Percentiles rank a stretch among this genome's conserved stretches.
Evolutionary conservation across 2,888 invertebrate genomes (phyloP).

Genomic region (Opisthograptis luteolata): DNA sequence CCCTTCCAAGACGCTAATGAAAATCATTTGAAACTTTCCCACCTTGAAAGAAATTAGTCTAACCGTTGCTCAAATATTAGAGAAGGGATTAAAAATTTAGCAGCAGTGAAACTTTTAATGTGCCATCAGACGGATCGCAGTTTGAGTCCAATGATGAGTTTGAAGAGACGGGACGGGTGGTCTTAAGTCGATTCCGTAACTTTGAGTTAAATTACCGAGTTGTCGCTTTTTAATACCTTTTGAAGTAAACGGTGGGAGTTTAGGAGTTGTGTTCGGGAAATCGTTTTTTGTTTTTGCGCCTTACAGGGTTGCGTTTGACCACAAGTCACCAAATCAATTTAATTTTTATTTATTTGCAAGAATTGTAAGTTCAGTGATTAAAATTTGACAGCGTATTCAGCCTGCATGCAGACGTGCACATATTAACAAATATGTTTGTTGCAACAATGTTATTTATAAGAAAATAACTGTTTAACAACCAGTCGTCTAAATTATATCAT

Average conservation of each 20-base stretch:
- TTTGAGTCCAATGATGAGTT: slow-evolving; percentile 40
- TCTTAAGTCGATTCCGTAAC: slow-evolving; percentile 26
- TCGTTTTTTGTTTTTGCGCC: no score
- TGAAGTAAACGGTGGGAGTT: not conserved
- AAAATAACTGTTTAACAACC: no score
- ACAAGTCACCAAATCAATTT: no score
- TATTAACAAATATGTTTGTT: no score
- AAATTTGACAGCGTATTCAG: no score
- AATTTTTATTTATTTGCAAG: no score
- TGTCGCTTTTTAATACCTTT: slow-evolving; percentile 3
- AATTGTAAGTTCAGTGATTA: no score
- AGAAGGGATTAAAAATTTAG: slow-evolving; percentile 51
- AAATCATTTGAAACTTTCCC: slow-evolving; percentile 21
- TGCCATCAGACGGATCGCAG: slow-evolving; percentile 44
- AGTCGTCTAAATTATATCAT: no score
- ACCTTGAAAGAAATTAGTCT: slow-evolving; percentile 27
- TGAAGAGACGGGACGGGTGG: slow-evolving; percentile 5
- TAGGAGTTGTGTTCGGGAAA: not conserved
- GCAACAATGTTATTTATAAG: no score
- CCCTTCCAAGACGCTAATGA: slow-evolving; percentile 13
- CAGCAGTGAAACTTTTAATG: slow-evolving; percentile 54
- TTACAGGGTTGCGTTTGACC: no score
- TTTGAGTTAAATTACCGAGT: slow-evolving; percentile 5
- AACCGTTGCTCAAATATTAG: slow-evolving; percentile 32
- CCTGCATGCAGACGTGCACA: no score